These are phyloP conservation scores for Leuciscus waleckii DNA, from an alignment of 2,797 vertebrate species.

Conservation along the genomic window DNA sequence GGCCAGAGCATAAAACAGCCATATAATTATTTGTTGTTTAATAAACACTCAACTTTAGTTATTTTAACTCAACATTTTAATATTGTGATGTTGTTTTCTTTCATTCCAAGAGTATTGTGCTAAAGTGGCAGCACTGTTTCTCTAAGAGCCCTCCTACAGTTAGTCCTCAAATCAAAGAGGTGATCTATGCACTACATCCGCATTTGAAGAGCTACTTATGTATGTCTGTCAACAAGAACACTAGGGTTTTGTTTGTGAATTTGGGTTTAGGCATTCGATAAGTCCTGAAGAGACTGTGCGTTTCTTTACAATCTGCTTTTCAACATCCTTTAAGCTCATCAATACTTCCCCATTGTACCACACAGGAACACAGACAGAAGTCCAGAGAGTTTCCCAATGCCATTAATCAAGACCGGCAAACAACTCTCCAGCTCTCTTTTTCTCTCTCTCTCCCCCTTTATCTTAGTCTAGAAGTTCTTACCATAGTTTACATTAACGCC, in stretches of 20 bases:
- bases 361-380: slow-evolving; percentile 25
- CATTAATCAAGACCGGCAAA: slow-evolving; percentile 27
- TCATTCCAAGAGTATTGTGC: background rate
- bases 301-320: slow-evolving; percentile 23
- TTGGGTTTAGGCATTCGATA: background rate
- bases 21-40: slow-evolving; percentile 4
- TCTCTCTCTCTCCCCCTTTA: background rate
- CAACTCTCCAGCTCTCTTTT: background rate
- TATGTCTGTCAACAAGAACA: slow-evolving; percentile 23
- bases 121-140: slow-evolving; percentile 8
- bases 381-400: slow-evolving; percentile 24
- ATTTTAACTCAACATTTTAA: background rate
- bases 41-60: background rate
- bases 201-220: slow-evolving; percentile 36
- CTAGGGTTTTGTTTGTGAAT: slow-evolving; percentile 31
- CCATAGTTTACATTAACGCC: slow-evolving; percentile 18
- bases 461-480: slow-evolving; percentile 28
- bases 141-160: slow-evolving; percentile 9
- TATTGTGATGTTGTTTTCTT: background rate
- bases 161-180: slow-evolving; percentile 1
- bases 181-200: background rate
- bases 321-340: slow-evolving; percentile 11
- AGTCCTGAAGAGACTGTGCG: background rate
- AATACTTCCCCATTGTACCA: slow-evolving; percentile 28
- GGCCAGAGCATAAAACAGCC: background rate